These are phyloP conservation scores for Caligus rogercresseyi DNA, from an alignment of 1,140 invertebrate genomes.

Conservation along the genomic window DNA sequence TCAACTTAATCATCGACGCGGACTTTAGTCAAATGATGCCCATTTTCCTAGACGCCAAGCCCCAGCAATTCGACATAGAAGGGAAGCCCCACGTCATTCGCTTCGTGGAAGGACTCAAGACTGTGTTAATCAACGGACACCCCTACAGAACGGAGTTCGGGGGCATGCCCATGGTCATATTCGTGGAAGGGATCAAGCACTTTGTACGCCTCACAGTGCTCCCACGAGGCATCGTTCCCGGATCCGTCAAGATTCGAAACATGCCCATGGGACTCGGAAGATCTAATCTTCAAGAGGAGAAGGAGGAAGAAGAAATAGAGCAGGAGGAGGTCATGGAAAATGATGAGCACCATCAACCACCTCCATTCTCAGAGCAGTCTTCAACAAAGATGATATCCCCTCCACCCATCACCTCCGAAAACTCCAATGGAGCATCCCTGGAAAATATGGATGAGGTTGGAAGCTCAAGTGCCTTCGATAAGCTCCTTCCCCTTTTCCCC, in stretches of 20 bases:
- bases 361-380: not conserved
- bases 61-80: slow-evolving; percentile 50
- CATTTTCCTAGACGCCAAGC: slow-evolving; percentile 65
- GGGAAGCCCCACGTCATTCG: slow-evolving; percentile 51
- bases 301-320: slow-evolving; percentile 11
- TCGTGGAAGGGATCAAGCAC: slow-evolving; percentile 56
- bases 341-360: not conserved
- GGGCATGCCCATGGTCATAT: slow-evolving; percentile 68
- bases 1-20: slow-evolving; percentile 61
- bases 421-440: slow-evolving; percentile 26
- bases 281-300: slow-evolving; percentile 21
- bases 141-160: slow-evolving; percentile 65
- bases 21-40: slow-evolving; percentile 45
- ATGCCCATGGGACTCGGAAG: slow-evolving; percentile 26
- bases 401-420: slow-evolving; percentile 24
- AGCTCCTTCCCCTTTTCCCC: slow-evolving; percentile 10
- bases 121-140: slow-evolving; percentile 60
- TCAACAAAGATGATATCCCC: not conserved
- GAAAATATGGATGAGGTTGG: not conserved
- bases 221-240: slow-evolving; percentile 44
- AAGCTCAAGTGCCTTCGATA: slow-evolving; percentile 1
- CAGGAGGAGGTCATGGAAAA: slow-evolving; percentile 16
- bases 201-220: slow-evolving; percentile 62
- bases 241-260: slow-evolving; percentile 24
- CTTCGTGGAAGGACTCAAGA: slow-evolving; percentile 54